Base-by-base conservation (phyloP, 1,140 invertebrate genomes). In the Microvelia longipes region DNA sequence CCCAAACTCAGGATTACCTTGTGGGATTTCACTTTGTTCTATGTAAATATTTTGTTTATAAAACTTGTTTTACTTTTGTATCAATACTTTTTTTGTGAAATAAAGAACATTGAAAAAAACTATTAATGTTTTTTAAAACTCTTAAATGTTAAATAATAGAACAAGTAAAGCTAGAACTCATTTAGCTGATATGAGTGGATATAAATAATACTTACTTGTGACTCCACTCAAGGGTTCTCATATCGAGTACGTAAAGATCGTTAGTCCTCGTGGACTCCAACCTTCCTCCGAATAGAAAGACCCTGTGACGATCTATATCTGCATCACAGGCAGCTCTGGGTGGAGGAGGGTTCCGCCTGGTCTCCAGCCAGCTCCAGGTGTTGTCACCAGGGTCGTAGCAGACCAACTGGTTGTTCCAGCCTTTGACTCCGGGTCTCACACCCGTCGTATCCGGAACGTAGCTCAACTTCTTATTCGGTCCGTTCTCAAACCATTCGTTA, bases 221-320 rank as follows among this genome's bases (percentile, higher is more conserved):
- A 27, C 64, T 79, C 82, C 82, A 83, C 11, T 73, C 74, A 70
- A 81, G 73, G 2, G 76, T 77, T 0, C 76, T 68, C 71, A 83
- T 73, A 73, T 83, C 77, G 24, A 83, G 75, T 61, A 73, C 75
- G 71, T 83, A 80, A 19, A 83, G 71, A 71, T 83, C 82, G 77
- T 82, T 82, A 71, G 79, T 72, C 70, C 82, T 74, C 11, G 67
- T 66, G 0, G 69, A 50, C 15, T 71, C 70, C 70, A 80, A 75
- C 14, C 82, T 73, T 5, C 82, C 82, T 63, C 82, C 82, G 78
- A 83, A 83, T 28, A 83, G 73, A 71, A 78, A 83, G 1, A 81
- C 79, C 65, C 72, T 76, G 30, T 73, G 71, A 11, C 75, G 76
- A 2, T 77, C 68, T 60, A 75, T 74, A 14, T 77, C 77, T 65